Evolutionary conservation across 2,797 vertebrate genomes (phyloP).

Genomic region (Distichodus sexfasciatus): DNA sequence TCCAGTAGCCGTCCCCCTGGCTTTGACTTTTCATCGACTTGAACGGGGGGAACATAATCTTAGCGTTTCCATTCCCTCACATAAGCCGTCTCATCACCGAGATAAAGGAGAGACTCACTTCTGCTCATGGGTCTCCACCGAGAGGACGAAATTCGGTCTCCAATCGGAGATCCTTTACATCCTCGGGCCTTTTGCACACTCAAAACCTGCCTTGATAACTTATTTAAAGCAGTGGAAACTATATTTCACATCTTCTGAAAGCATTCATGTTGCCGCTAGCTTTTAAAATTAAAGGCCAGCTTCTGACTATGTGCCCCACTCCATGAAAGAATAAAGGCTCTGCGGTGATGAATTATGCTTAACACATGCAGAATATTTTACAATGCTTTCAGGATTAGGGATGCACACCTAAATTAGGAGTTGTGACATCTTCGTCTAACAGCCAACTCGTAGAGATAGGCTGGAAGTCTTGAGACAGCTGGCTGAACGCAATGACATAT

Average conservation of each 20-base stretch:
- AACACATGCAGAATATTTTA: not conserved
- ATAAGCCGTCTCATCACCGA: not conserved
- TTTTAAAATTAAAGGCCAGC: not conserved
- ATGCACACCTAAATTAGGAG: too few relatives aligned
- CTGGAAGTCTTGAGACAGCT: too few relatives aligned
- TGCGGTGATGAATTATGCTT: conserved; percentile 13
- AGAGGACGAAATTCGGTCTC: not conserved
- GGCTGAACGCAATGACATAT: too few relatives aligned
- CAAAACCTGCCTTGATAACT: conserved; percentile 3
- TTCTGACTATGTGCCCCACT: not conserved
- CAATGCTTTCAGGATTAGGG: not conserved
- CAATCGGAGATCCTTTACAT: not conserved
- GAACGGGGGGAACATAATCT: not conserved
- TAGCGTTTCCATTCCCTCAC: conserved; percentile 1
- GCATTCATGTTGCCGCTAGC: conserved; percentile 2
- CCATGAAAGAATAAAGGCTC: not conserved
- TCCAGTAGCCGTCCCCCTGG: not conserved
- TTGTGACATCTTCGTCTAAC: not conserved
- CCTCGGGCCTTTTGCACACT: not conserved
- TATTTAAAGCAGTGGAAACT: conserved; percentile 1
- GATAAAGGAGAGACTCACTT: not conserved
- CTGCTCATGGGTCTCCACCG: not conserved
- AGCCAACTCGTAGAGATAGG: too few relatives aligned
- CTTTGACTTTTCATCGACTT: not conserved
- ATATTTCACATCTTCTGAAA: not conserved